phyloP scores from a whole-genome alignment of 2,797 vertebrate species.

The Dallia pectoralis region DNA sequence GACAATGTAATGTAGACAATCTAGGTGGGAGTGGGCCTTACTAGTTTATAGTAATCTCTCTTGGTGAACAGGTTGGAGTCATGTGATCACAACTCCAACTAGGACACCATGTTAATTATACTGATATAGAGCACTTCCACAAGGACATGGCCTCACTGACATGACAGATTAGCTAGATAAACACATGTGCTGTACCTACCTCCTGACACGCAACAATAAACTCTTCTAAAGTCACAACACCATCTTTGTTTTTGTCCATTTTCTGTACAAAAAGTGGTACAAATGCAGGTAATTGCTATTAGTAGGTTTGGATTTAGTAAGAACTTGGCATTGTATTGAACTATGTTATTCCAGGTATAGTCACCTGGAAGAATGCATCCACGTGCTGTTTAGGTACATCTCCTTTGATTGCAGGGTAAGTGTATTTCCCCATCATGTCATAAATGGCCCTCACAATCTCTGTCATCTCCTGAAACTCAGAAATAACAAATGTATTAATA shows the following conservation, averaged over 20 bases:
- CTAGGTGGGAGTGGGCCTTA: too few relatives aligned
- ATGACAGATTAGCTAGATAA: background rate
- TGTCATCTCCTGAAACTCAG: constrained; percentile 88
- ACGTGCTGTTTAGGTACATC: constrained; percentile 94
- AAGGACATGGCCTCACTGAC: too few relatives aligned
- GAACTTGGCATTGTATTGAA: background rate
- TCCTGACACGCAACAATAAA: constrained; percentile 94
- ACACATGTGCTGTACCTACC: constrained; percentile 68
- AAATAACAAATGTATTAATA: constrained; percentile 1
- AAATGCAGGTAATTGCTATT: background rate
- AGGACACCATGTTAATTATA: too few relatives aligned
- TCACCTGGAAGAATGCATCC: constrained; percentile 94
- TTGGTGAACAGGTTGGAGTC: too few relatives aligned
- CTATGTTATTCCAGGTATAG: background rate
- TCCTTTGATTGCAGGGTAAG: constrained; percentile 91
- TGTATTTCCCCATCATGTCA: constrained; percentile 99
- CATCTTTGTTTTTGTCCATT: constrained; percentile 99
- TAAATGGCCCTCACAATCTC: constrained; percentile 98
- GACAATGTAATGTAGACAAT: too few relatives aligned
- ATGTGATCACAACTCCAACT: too few relatives aligned
- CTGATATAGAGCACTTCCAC: too few relatives aligned
- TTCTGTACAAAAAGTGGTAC: constrained; percentile 75
- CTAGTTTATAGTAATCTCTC: too few relatives aligned
- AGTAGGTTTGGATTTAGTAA: background rate
- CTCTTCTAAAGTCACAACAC: constrained; percentile 94